Conservation (phyloP, 2,888 invertebrate species). For the Rotaria magnacalcarata region DNA sequence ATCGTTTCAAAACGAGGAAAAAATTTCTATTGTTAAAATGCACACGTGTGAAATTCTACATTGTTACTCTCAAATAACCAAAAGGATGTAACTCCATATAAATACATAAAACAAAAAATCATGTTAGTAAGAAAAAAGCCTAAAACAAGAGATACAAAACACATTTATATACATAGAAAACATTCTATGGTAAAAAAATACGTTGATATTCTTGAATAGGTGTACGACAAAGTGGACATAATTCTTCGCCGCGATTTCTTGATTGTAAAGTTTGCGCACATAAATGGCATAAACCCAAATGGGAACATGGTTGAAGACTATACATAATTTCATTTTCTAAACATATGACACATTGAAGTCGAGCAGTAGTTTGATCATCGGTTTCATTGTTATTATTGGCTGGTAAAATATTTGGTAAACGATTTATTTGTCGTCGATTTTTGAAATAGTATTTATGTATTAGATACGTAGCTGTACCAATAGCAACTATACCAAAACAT, state of each 20-base stretch:
- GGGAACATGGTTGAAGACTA: conserved; percentile 15
- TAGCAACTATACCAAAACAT: background rate
- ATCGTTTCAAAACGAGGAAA: no score
- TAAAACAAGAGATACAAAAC: background rate
- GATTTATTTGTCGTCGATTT: background rate
- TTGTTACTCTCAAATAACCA: background rate
- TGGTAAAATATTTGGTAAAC: background rate
- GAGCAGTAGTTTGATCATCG: background rate
- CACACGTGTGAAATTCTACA: background rate
- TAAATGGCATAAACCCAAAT: conserved; percentile 24
- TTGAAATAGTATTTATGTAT: background rate
- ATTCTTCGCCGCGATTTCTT: background rate
- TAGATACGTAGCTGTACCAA: background rate
- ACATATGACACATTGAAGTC: background rate
- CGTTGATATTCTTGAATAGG: conserved; percentile 26
- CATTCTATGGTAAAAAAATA: background rate
- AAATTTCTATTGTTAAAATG: background rate
- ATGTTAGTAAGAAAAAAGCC: background rate
- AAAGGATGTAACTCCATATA: background rate
- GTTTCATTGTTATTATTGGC: background rate
- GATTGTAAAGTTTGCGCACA: conserved; percentile 17
- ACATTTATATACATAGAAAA: background rate
- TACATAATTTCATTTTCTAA: conserved; percentile 25
- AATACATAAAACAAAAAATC: background rate
- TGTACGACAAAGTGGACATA: background rate